These are phyloP conservation scores for Corydoras maculifer DNA, from an alignment of 2,113 vertebrate species.

Conservation along the genomic window DNA sequence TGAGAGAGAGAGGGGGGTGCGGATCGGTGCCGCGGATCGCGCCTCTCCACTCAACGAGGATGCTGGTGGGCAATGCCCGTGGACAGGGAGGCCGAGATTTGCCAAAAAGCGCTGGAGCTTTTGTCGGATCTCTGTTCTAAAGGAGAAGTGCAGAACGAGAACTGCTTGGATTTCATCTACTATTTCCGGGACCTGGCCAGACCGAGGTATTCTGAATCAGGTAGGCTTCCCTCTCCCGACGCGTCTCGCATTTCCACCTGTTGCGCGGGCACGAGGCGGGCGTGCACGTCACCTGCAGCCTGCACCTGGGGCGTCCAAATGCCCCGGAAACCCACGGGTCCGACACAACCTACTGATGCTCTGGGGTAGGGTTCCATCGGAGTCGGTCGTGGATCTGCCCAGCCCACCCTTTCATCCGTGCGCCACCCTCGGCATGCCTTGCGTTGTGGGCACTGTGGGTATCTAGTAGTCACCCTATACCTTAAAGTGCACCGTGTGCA, in stretches of 20 bases:
- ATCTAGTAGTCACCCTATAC: too few species aligned
- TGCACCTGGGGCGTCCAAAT: slow-evolving; percentile 14
- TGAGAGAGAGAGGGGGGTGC: slow-evolving; percentile 35
- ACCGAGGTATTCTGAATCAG: slow-evolving; percentile 85
- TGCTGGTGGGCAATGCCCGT: slow-evolving; percentile 98
- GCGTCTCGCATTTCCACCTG: slow-evolving; percentile 1
- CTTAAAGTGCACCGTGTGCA: too few species aligned
- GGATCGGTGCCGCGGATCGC: slow-evolving; percentile 61
- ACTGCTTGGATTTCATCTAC: slow-evolving; percentile 92
- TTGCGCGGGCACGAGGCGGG: background rate
- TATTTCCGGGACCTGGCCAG: slow-evolving; percentile 86
- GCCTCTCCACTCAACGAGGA: slow-evolving; percentile 75
- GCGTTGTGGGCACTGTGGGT: too few species aligned
- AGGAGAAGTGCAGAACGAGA: slow-evolving; percentile 89
- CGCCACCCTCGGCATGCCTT: too few species aligned
- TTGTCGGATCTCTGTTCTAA: slow-evolving; percentile 91
- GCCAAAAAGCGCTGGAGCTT: slow-evolving; percentile 93
- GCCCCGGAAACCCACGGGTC: background rate
- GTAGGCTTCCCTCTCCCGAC: slow-evolving; percentile 54
- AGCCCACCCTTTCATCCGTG: too few species aligned
- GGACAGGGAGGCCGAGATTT: slow-evolving; percentile 95
- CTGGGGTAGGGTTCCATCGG: too few species aligned
- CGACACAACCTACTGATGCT: too few species aligned
- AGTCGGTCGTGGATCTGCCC: background rate
- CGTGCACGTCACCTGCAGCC: background rate